Percentiles rank a stretch among this genome's conserved stretches.
phyloP scores from a whole-genome alignment of 2,888 invertebrate species.

The Chrysolina haemoptera region DNA sequence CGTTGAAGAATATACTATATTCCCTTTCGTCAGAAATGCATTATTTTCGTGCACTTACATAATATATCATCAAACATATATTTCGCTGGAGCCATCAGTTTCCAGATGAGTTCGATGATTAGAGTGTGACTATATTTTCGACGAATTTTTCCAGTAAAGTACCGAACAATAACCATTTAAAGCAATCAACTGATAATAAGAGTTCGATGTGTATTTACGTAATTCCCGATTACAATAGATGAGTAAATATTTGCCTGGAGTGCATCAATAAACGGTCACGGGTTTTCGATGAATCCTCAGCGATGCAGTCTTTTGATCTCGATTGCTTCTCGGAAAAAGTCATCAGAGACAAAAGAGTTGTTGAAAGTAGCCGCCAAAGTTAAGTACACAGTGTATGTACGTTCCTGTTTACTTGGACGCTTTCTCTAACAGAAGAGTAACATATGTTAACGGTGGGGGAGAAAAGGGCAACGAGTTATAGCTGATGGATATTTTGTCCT shows the following conservation, averaged over 20 bases:
- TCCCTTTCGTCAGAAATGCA: too few relatives aligned
- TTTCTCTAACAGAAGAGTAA: conserved; percentile 14
- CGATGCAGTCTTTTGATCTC: conserved; percentile 23
- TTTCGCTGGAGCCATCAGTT: neutral
- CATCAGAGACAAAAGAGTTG: conserved; percentile 15
- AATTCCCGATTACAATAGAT: neutral
- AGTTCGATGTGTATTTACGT: conserved; percentile 2
- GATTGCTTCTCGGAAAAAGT: conserved; percentile 2
- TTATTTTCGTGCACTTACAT: too few relatives aligned
- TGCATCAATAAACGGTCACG: conserved; percentile 1
- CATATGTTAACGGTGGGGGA: neutral
- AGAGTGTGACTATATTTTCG: neutral
- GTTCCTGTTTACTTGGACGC: conserved; percentile 30
- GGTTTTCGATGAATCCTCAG: neutral
- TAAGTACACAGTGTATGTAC: conserved; percentile 33
- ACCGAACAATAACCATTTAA: neutral
- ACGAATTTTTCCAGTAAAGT: neutral
- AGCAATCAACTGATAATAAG: neutral
- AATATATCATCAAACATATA: neutral
- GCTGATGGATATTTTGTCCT: too few relatives aligned
- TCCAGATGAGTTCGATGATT: too few relatives aligned
- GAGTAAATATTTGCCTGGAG: neutral
- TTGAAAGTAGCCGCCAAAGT: conserved; percentile 33
- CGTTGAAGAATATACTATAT: too few relatives aligned
- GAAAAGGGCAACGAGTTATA: neutral